Conservation (phyloP, 2,113 vertebrate species). For the Lethenteron reissneri region DNA sequence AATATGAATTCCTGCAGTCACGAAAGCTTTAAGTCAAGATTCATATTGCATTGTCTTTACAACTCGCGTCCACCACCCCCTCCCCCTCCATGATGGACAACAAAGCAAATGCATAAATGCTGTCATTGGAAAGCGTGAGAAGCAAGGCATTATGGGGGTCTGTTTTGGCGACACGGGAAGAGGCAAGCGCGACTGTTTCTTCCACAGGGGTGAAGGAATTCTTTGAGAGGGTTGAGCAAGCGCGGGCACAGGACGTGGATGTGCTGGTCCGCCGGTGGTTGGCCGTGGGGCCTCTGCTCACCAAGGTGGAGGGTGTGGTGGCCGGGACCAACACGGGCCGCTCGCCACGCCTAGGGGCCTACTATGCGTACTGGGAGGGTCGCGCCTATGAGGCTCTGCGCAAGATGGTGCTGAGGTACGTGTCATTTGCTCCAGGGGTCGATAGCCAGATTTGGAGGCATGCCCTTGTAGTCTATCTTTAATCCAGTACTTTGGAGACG, state of each 20-base stretch:
- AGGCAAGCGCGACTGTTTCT: neutral
- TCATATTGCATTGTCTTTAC: too few relatives aligned
- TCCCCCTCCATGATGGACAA: too few relatives aligned
- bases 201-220: conserved; percentile 48
- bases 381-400: conserved; percentile 37
- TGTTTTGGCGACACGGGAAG: too few relatives aligned
- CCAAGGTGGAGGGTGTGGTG: conserved; percentile 43
- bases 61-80: too few relatives aligned
- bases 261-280: conserved; percentile 36
- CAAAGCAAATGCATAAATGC: neutral
- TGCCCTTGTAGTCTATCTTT: too few relatives aligned
- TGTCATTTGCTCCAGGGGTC: too few relatives aligned
- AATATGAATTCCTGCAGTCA: neutral
- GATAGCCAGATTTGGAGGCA: too few relatives aligned
- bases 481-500: too few relatives aligned
- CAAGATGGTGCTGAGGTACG: conserved; percentile 51
- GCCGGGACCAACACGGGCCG: conserved; percentile 43
- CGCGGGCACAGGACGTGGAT: conserved; percentile 31
- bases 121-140: neutral
- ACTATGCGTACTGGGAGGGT: conserved; percentile 58
- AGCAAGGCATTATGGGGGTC: neutral
- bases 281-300: conserved; percentile 44
- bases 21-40: too few relatives aligned
- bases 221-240: conserved; percentile 41
- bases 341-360: conserved; percentile 34